Evolutionary conservation across 1,140 invertebrate species (phyloP), one percentile per base, ranked within the genome.

Genomic region (Drosophila saltans): DNA sequence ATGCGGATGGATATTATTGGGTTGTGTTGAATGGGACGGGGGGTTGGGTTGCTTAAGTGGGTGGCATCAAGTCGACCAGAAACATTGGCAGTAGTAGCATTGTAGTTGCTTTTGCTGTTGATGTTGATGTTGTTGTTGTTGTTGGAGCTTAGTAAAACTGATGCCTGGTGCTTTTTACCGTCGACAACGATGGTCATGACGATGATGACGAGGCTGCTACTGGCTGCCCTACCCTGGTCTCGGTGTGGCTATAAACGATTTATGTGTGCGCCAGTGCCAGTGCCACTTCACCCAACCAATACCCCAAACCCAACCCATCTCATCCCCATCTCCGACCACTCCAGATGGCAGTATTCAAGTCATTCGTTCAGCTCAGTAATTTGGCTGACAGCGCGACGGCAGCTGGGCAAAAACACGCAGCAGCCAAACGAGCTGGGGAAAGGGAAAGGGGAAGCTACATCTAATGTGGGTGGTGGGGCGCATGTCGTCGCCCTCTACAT

Each of bases 341-440:
- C 45, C 45, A 52, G 73, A 66, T 67, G 79, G 70, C 72, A 74
- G 70, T 74, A 80, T 84, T 84, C 83, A 88, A 88, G 83, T 89
- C 84, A 83, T 83, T 52, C 83, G 83, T 89, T 88, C 83, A 86
- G 83, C 83, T 88, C 83, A 88, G 83, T 89, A 88, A 88, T 88
- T 88, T 88, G 70, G 81, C 80, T 89, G 83, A 78, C 84, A 78
- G 80, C 72, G 81, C 72, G 78, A 67, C 80, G 86, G 85, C 83
- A 86, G 83, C 72, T 88, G 71, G 76, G 43, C 7, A 52, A 28
- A 52, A 64, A 52, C 10, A 63, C 10, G n/a, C 66, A 71, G 64
- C 48, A 45, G 59, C 65, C 63, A 70, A 78, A 60, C 56, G 78
- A 30, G 28, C 4, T 4, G 67, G 62, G 41, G 24, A 39, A 64